Evolutionary conservation across 1,140 invertebrate species (phyloP).

Genomic region (Saxidomus purpurata): DNA sequence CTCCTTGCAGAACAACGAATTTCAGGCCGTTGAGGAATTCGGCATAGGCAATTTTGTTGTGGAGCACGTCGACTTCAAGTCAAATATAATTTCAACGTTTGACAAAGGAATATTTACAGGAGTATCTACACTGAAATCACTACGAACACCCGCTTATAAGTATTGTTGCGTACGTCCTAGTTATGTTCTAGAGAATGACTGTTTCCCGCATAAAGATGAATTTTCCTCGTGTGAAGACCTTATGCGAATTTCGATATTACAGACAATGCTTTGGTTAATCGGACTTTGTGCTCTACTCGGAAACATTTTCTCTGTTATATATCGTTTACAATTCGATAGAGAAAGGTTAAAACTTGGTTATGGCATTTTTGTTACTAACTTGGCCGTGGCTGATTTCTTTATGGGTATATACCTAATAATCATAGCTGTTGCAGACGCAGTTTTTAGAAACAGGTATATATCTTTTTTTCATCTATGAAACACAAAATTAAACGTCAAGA

Average conservation of each 20-base stretch:
- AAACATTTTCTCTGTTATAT: conserved; percentile 72
- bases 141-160: conserved; percentile 17
- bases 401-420: conserved; percentile 83
- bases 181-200: conserved; percentile 55
- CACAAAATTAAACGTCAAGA: no score
- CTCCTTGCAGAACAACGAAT: neutral
- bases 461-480: no score
- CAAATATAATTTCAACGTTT: neutral
- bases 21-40: neutral
- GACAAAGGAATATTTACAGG: conserved; percentile 29
- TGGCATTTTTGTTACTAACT: conserved; percentile 77
- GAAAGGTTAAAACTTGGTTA: conserved; percentile 66
- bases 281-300: conserved; percentile 55
- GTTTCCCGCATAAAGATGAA: conserved; percentile 69
- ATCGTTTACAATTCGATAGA: conserved; percentile 67
- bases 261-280: conserved; percentile 74
- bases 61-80: neutral
- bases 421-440: conserved; percentile 77
- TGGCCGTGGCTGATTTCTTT: conserved; percentile 79
- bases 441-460: conserved; percentile 75
- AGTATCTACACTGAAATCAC: neutral
- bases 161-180: conserved; percentile 45
- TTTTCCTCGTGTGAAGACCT: conserved; percentile 70
- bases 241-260: neutral
- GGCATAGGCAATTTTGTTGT: neutral